These are phyloP conservation scores for Lasioglossum lativentre DNA, from an alignment of 2,888 invertebrate genomes.

Conservation along the genomic window DNA sequence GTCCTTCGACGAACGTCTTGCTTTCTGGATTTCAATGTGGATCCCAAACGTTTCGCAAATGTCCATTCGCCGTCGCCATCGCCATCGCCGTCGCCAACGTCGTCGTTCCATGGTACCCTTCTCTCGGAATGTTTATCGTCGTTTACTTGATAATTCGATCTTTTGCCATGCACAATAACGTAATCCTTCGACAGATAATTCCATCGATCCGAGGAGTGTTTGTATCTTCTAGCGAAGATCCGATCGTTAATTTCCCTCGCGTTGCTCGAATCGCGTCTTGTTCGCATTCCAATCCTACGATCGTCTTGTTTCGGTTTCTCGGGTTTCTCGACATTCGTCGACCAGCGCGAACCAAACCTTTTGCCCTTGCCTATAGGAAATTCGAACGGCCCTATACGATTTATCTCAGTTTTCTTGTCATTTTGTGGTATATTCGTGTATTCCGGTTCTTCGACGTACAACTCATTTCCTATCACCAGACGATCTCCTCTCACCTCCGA, in stretches of 20 bases:
- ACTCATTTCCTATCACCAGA: background rate
- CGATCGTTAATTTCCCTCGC: background rate
- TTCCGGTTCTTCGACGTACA: conserved; percentile 61
- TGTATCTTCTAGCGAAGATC: background rate
- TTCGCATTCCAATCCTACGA: background rate
- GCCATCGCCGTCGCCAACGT: background rate
- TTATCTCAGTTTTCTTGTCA: background rate
- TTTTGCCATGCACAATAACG: background rate
- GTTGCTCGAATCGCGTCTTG: background rate
- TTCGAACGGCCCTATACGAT: background rate
- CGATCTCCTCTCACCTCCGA: background rate
- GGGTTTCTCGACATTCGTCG: background rate
- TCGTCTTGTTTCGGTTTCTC: background rate
- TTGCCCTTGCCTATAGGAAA: background rate
- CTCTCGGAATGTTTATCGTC: too few relatives aligned
- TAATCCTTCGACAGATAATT: too few relatives aligned
- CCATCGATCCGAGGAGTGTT: too few relatives aligned
- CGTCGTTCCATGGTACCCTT: too few relatives aligned
- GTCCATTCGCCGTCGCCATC: background rate
- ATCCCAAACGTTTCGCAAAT: background rate
- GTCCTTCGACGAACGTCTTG: too few relatives aligned
- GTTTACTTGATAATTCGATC: background rate
- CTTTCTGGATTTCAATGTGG: background rate
- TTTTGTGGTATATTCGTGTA: conserved; percentile 69
- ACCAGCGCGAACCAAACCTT: background rate